Evolutionary conservation across 2,888 invertebrate species (phyloP).

Genomic region (Omphaloscelis lunosa): DNA sequence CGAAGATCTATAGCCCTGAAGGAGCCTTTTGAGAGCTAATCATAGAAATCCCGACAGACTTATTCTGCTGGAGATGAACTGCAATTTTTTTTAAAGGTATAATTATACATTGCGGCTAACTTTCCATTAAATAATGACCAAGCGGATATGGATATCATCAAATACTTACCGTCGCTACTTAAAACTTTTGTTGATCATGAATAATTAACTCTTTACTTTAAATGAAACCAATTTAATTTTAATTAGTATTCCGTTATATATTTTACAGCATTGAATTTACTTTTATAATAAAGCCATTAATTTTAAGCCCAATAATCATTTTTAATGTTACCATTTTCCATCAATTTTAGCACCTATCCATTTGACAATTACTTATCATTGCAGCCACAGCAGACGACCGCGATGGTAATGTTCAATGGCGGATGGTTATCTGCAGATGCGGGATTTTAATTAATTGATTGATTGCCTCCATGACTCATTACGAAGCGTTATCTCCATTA

Average conservation of each 20-base stretch:
- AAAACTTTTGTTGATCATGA: background rate
- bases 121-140: background rate
- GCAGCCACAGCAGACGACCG: slow-evolving; percentile 13
- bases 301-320: slow-evolving; percentile 22
- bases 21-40: too few relatives aligned
- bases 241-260: slow-evolving; percentile 10
- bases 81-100: background rate
- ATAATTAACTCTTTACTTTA: slow-evolving; percentile 8
- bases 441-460: slow-evolving; percentile 62
- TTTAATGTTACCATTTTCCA: slow-evolving; percentile 28
- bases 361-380: slow-evolving; percentile 10
- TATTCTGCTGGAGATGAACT: background rate
- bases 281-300: slow-evolving; percentile 18
- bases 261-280: slow-evolving; percentile 21
- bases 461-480: slow-evolving; percentile 53
- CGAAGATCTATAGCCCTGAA: background rate
- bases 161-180: background rate
- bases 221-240: background rate
- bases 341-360: slow-evolving; percentile 25
- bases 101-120: background rate
- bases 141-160: background rate
- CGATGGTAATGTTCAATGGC: slow-evolving; percentile 38
- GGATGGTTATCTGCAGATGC: slow-evolving; percentile 42
- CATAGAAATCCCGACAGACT: background rate
- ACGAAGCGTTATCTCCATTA: slow-evolving; percentile 38